Evolutionary conservation across 2,888 invertebrate genomes (phyloP), one percentile per base, ranked within the genome.

Genomic region (Euspilapteryx auroguttella): DNA sequence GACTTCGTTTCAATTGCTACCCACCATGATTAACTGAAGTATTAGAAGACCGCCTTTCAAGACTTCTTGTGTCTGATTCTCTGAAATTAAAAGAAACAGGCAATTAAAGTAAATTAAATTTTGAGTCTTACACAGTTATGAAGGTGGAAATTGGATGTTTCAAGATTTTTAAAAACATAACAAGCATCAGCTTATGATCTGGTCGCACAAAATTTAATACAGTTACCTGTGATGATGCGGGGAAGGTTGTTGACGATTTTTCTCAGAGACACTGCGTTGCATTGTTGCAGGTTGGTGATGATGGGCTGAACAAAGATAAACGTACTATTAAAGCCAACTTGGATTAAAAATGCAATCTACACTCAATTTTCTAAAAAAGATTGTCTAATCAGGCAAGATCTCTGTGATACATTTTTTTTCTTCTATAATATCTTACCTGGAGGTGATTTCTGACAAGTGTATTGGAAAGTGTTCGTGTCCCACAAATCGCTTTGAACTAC

Each of bases 401-500:
- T n/a, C n/a, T n/a, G n/a, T n/a, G n/a, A n/a, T n/a, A n/a, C n/a
- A n/a, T n/a, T n/a, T n/a, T n/a, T n/a, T n/a, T n/a, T n/a, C n/a
- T n/a, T n/a, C n/a, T n/a, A n/a, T n/a, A n/a, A n/a, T n/a, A n/a
- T n/a, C n/a, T 50, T 45, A 46, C 55, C 49, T 34, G 59, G 64
- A 3, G 69, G 69, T 6, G 71, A 52, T 38, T 75, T 73, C 40
- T 75, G 71, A 32, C 71, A 71, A 1, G 68, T 75, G 33, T 76
- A 76, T 34, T 81, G 80, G 37, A 82, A 78, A 0, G 82, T 82
- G 34, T 79, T 81, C 0, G 82, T 82, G 38, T 82, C 82, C 82
- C 82, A 82, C n/a, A 82, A 54, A 43, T 82, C 82, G 41, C 82
- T 82, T 46, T 82, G 82, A 1, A 82, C 82, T 4, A 82, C 82